Conservation (phyloP, 2,888 invertebrate species). For the Drosophila pegasa region DNA sequence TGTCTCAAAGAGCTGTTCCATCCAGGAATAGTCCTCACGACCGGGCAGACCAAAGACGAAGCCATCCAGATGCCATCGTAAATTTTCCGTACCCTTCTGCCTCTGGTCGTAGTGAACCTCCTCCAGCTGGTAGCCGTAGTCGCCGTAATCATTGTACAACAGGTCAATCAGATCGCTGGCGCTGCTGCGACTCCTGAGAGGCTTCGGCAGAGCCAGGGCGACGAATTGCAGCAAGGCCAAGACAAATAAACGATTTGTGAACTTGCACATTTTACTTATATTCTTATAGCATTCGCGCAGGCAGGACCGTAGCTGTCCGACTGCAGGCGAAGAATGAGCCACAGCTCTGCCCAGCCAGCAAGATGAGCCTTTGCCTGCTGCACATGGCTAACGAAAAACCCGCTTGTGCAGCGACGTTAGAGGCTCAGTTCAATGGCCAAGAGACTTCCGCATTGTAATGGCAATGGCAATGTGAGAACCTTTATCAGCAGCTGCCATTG, state of each 20-base stretch:
- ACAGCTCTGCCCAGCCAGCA: constrained; percentile 25
- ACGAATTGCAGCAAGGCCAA: constrained; percentile 62
- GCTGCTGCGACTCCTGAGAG: constrained; percentile 40
- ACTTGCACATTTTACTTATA: constrained; percentile 82
- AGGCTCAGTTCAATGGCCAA: constrained; percentile 69
- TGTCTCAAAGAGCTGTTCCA: constrained; percentile 54
- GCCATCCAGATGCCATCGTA: constrained; percentile 87
- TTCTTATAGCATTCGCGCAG: constrained; percentile 13
- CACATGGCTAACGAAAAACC: constrained; percentile 46
- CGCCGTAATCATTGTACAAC: constrained; percentile 65
- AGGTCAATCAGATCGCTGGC: constrained; percentile 58
- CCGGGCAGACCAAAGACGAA: constrained; percentile 78
- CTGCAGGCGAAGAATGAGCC: constrained; percentile 64
- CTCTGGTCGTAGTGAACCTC: constrained; percentile 89
- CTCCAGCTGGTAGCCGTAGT: constrained; percentile 79
- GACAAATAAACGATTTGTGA: constrained; percentile 82
- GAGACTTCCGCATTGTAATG: constrained; percentile 73
- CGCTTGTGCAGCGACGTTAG: constrained; percentile 56
- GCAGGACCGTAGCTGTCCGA: constrained; percentile 61
- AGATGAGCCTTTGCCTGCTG: constrained; percentile 45
- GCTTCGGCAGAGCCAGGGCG: constrained; percentile 34
- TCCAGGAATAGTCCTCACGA: constrained; percentile 40
- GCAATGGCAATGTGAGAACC: constrained; percentile 55
- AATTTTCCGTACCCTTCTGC: constrained; percentile 92
- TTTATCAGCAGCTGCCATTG: constrained; percentile 28